Percentiles rank a stretch among this genome's conserved stretches.
Evolutionary conservation across 2,797 vertebrate genomes (phyloP).

Genomic region (Eulemur coronatus): DNA sequence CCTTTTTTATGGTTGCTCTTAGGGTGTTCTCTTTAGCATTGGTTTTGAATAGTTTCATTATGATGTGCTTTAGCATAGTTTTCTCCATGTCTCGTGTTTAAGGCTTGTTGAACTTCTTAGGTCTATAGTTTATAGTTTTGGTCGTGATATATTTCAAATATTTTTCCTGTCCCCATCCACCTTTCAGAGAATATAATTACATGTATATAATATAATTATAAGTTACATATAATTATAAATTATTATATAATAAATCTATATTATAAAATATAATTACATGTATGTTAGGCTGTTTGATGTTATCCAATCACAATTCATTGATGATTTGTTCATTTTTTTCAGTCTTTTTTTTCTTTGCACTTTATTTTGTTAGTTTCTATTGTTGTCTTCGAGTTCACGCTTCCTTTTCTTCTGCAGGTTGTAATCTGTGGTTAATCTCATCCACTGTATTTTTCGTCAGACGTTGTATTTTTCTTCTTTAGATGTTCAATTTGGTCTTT

Average conservation of each 20-base stretch:
- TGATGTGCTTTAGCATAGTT: not conserved
- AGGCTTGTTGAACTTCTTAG: not conserved
- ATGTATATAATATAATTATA: not conserved
- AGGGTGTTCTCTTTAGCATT: not conserved
- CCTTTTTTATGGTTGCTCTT: not conserved
- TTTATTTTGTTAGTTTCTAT: not conserved
- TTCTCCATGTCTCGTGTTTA: not conserved
- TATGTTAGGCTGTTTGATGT: not conserved
- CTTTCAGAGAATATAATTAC: not conserved
- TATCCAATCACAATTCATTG: not conserved
- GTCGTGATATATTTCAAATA: not conserved
- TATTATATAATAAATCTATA: not conserved
- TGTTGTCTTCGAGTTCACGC: not conserved
- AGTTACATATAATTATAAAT: not conserved
- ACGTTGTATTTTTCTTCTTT: not conserved
- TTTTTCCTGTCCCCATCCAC: not conserved
- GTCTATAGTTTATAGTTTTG: not conserved
- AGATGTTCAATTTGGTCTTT: not conserved
- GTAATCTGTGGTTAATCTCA: not conserved
- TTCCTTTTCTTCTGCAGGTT: not conserved
- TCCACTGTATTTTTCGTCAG: not conserved
- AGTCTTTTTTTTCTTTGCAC: not conserved
- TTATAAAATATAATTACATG: not conserved
- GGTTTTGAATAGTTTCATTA: conserved; percentile 7
- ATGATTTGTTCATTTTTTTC: not conserved